Evolutionary conservation across 2,113 vertebrate genomes (phyloP).

Genomic region (Myocastor coypus): DNA sequence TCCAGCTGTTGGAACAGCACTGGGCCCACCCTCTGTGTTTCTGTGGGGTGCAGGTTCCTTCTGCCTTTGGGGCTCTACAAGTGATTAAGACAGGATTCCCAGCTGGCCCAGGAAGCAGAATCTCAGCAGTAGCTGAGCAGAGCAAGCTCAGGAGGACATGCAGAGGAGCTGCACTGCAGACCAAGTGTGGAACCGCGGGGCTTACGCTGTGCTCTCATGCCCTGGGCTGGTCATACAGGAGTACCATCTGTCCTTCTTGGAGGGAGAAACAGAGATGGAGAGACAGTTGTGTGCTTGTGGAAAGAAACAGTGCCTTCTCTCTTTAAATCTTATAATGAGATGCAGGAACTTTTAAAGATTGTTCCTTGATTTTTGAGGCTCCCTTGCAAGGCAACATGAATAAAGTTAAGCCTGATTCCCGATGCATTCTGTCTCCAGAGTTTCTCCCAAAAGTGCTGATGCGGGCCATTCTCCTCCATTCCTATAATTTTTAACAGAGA

Average conservation of each 20-base stretch:
- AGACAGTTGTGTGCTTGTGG: background rate
- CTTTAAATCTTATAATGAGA: background rate
- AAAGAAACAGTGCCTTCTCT: background rate
- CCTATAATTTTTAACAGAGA: constrained; percentile 4
- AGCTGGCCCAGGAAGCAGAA: background rate
- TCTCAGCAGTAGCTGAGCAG: background rate
- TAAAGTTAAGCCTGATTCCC: constrained; percentile 13
- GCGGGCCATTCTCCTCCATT: background rate
- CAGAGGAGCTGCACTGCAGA: background rate
- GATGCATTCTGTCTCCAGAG: constrained; percentile 36
- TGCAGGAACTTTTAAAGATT: background rate
- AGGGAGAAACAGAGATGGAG: background rate
- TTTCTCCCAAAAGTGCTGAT: constrained; percentile 22
- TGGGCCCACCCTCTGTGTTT: background rate
- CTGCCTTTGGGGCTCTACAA: background rate
- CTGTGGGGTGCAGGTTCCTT: background rate
- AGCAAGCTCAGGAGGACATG: background rate
- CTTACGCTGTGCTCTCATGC: background rate
- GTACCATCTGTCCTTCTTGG: background rate
- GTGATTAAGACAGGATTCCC: background rate
- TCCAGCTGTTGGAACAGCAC: background rate
- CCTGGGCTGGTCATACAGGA: background rate
- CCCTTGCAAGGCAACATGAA: constrained; percentile 21
- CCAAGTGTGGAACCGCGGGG: background rate
- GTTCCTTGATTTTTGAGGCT: constrained; percentile 48